A percentile compares a stretch with the other conserved stretches of the same genome.
phyloP scores from a whole-genome alignment of 2,888 invertebrate species.

The Diaprepes abbreviatus region DNA sequence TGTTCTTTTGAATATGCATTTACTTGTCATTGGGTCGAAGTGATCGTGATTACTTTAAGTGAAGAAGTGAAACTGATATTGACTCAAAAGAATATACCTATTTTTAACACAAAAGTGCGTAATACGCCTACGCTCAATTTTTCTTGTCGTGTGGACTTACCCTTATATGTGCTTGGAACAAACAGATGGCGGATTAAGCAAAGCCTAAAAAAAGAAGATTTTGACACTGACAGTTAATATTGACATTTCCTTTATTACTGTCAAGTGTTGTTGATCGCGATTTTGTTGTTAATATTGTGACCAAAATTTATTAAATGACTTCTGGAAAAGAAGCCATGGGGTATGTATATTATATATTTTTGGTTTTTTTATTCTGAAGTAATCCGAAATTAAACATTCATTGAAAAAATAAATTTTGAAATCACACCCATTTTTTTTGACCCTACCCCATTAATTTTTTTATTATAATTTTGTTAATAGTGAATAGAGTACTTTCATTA shows the following conservation, averaged over 20 bases:
- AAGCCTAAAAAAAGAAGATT: background rate
- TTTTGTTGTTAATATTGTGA: conserved; percentile 22
- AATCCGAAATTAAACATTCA: background rate
- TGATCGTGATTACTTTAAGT: too few relatives aligned
- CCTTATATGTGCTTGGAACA: too few relatives aligned
- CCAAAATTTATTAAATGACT: conserved; percentile 74
- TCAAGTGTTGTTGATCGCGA: conserved; percentile 11
- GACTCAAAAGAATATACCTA: too few relatives aligned
- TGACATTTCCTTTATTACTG: background rate
- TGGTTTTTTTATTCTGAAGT: background rate
- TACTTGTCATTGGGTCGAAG: too few relatives aligned
- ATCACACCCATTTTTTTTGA: conserved; percentile 26
- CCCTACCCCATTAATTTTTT: conserved; percentile 17
- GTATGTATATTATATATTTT: conserved; percentile 69
- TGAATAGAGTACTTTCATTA: too few relatives aligned
- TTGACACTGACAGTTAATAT: conserved; percentile 2
- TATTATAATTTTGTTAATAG: background rate
- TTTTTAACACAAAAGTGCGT: too few relatives aligned
- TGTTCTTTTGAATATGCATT: too few relatives aligned
- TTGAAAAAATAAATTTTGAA: background rate
- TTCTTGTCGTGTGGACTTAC: too few relatives aligned
- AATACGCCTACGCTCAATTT: too few relatives aligned
- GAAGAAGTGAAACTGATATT: too few relatives aligned
- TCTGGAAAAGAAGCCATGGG: conserved; percentile 87
- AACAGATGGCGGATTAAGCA: too few relatives aligned